These are phyloP conservation scores for Anoplopoma fimbria DNA, from an alignment of 2,113 vertebrate species.

Conservation along the genomic window DNA sequence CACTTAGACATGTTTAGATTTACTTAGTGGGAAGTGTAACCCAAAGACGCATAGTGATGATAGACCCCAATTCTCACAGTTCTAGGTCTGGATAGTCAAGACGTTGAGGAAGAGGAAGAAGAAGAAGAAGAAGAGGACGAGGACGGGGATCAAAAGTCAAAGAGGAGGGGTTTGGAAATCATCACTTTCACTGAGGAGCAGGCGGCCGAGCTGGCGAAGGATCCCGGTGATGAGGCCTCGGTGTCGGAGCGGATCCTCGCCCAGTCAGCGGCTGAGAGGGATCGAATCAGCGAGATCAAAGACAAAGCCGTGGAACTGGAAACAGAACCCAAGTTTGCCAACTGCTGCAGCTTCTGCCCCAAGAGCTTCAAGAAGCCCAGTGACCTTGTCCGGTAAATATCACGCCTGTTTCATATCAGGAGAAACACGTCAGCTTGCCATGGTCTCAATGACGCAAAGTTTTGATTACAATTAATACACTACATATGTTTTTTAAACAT, in stretches of 20 bases:
- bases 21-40: background rate
- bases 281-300: slow-evolving; percentile 97
- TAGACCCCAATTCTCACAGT: slow-evolving; percentile 9
- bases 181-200: slow-evolving; percentile 98
- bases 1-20: background rate
- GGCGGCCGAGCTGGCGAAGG: slow-evolving; percentile 93
- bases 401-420: no score
- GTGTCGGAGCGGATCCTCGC: slow-evolving; percentile 97
- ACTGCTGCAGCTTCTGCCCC: slow-evolving; percentile 94
- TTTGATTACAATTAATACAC: background rate
- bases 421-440: background rate
- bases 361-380: slow-evolving; percentile 99
- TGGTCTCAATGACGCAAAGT: background rate
- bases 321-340: slow-evolving; percentile 94
- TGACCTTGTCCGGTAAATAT: slow-evolving; percentile 93
- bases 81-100: slow-evolving; percentile 80
- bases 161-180: slow-evolving; percentile 90
- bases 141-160: slow-evolving; percentile 75
- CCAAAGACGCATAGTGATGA: background rate
- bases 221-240: slow-evolving; percentile 91
- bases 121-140: slow-evolving; percentile 86
- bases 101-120: slow-evolving; percentile 79
- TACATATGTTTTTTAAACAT: background rate
- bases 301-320: slow-evolving; percentile 93
- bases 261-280: slow-evolving; percentile 96